phyloP scores from a whole-genome alignment of 2,888 invertebrate genomes.

The Parelbella ahira region DNA sequence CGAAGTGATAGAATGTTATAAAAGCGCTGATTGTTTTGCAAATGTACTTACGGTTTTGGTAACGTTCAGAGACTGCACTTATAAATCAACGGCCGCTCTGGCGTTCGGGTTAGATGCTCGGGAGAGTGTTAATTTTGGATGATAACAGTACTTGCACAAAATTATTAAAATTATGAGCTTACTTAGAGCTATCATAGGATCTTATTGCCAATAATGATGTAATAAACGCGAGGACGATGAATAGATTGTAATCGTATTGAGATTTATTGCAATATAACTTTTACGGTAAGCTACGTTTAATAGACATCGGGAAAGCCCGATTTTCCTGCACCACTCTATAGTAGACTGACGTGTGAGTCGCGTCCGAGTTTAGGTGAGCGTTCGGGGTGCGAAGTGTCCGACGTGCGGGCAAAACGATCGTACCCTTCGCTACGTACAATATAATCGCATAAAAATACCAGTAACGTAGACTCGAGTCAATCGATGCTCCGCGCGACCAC shows the following conservation, averaged over 20 bases:
- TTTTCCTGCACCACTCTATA: conserved; percentile 39
- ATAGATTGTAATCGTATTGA: conserved; percentile 36
- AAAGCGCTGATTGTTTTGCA: conserved; percentile 13
- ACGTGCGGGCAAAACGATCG: too few species aligned
- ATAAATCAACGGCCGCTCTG: conserved; percentile 10
- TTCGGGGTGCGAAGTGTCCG: too few species aligned
- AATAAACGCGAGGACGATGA: conserved; percentile 29
- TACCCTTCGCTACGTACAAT: too few species aligned
- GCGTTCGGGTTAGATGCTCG: conserved; percentile 4
- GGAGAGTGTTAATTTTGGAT: conserved; percentile 8
- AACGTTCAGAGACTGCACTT: conserved; percentile 22
- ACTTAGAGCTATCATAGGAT: conserved; percentile 33
- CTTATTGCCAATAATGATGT: conserved; percentile 29
- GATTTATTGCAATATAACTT: conserved; percentile 40
- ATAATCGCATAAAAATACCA: too few species aligned
- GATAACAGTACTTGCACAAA: too few species aligned
- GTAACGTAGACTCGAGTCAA: too few species aligned
- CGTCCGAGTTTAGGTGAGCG: conserved; percentile 17
- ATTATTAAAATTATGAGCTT: conserved; percentile 32
- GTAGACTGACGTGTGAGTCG: conserved; percentile 20
- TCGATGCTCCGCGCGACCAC: too few species aligned
- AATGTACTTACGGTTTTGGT: conserved; percentile 8
- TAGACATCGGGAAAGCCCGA: conserved; percentile 49
- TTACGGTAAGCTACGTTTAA: conserved; percentile 56
- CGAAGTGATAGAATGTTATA: too few species aligned